Evolutionary conservation across 2,113 vertebrate genomes (phyloP), one percentile per base, ranked within the genome.

Genomic region (Chloropsis hardwickii): DNA sequence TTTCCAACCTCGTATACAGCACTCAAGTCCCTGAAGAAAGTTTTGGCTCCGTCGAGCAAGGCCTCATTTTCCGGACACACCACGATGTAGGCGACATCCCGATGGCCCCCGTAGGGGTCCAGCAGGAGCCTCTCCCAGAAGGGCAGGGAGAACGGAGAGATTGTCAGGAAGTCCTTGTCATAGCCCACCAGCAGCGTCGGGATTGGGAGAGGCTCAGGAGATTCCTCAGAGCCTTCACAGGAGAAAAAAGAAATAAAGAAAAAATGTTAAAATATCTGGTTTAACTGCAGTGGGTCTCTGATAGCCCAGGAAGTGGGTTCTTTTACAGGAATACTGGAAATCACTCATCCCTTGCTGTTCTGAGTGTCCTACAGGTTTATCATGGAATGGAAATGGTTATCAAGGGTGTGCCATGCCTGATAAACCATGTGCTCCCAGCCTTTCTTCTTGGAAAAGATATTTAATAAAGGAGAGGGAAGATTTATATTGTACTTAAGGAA

Each of bases 41-140:
- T 97, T 95, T 97, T 98, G 95, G 99, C 99, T 96, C 99, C 99
- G 25, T 99, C 97, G 97, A 99, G 97, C 96, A 99, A 98, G 96
- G 99, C 98, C 92, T 98, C 98, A 25, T 99, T 99, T 97, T 99
- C 99, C 42, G 99, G 99, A 97, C 99, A 99, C 94, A 99, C 98
- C 94, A 99, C 99, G 86, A 99, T 98, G 90, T 99, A 99, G 48
- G 99, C 99, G 29, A 99, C 98, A 71, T 99, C 99, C 73, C 99
- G 98, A 94, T 99, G 99, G 53, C 99, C 99, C 50, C 99, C 99
- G 0, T 99, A 99, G 0, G 99, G 99, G 88, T 99, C 99, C 80
- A 99, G 98, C 81, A 99, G 95, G 91, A 99, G 97, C 98, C 99
- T 99, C 98, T 99, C 99, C 99, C 99, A 99, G 94, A 99, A 99